These are phyloP conservation scores for Panzeria rudis DNA, from an alignment of 2,888 invertebrate genomes.

Conservation along the genomic window DNA sequence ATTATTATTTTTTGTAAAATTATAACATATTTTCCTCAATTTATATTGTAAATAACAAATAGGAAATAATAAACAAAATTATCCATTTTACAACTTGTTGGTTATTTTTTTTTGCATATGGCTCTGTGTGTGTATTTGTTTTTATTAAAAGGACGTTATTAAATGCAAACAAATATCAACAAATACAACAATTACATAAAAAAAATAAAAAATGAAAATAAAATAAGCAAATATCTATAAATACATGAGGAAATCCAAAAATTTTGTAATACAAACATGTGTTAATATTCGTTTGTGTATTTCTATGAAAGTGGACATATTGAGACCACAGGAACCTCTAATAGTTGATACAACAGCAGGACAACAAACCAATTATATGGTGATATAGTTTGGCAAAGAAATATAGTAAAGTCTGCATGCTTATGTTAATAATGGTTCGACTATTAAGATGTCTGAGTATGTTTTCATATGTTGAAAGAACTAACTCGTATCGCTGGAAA, in stretches of 20 bases:
- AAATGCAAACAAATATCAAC: slow-evolving; percentile 31
- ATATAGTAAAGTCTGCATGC: not conserved
- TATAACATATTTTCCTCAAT: slow-evolving; percentile 67
- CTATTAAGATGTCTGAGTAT: not conserved
- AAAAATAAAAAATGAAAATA: not conserved
- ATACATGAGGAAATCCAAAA: slow-evolving; percentile 46
- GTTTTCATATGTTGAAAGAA: too few species aligned
- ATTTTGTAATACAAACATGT: slow-evolving; percentile 28
- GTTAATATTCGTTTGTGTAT: not conserved
- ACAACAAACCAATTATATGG: slow-evolving; percentile 51
- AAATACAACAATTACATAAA: slow-evolving; percentile 21
- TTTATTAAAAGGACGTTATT: slow-evolving; percentile 44
- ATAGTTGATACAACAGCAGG: slow-evolving; percentile 54
- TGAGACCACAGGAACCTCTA: slow-evolving; percentile 63
- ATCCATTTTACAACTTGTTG: slow-evolving; percentile 65
- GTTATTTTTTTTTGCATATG: not conserved
- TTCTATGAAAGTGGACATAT: slow-evolving; percentile 33
- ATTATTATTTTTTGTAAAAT: slow-evolving; percentile 58
- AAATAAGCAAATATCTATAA: not conserved
- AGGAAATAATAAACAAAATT: slow-evolving; percentile 60
- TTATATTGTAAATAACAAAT: slow-evolving; percentile 65
- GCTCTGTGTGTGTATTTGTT: slow-evolving; percentile 23
- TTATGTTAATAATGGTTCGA: not conserved
- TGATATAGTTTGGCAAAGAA: not conserved
- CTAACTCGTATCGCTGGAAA: too few species aligned